Conservation (phyloP, 2,797 vertebrate species). For the Tamandua tetradactyla region DNA sequence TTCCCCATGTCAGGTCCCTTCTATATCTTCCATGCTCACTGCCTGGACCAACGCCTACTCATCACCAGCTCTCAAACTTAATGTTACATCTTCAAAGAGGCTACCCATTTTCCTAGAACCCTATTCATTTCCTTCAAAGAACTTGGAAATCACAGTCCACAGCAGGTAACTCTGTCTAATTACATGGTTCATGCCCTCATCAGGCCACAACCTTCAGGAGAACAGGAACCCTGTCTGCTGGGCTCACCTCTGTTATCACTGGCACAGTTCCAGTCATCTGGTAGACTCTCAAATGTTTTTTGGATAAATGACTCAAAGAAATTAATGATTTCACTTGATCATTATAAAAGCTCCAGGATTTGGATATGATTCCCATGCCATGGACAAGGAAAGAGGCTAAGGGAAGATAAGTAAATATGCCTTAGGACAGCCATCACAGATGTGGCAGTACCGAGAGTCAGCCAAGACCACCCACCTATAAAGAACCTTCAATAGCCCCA, state of each 20-base stretch:
- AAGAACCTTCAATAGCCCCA: neutral
- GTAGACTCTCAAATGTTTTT: neutral
- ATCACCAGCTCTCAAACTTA: neutral
- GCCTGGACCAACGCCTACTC: neutral
- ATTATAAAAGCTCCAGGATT: neutral
- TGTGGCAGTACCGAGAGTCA: neutral
- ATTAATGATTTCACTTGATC: neutral
- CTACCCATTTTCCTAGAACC: neutral
- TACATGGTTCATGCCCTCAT: accelerated
- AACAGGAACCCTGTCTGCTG: neutral
- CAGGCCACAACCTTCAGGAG: neutral
- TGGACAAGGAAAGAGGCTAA: neutral
- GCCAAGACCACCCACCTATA: neutral
- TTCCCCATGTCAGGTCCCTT: neutral
- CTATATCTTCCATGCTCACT: neutral
- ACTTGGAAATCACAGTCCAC: neutral
- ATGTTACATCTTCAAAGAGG: neutral
- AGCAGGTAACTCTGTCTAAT: too few species aligned
- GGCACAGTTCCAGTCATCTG: neutral
- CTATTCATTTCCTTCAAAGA: neutral
- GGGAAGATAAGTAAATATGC: neutral
- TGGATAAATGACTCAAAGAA: neutral
- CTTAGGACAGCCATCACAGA: neutral
- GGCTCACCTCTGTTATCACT: neutral
- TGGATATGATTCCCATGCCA: neutral